Evolutionary conservation across 1,140 invertebrate species (phyloP).

Genomic region (Drosophila santomea): DNA sequence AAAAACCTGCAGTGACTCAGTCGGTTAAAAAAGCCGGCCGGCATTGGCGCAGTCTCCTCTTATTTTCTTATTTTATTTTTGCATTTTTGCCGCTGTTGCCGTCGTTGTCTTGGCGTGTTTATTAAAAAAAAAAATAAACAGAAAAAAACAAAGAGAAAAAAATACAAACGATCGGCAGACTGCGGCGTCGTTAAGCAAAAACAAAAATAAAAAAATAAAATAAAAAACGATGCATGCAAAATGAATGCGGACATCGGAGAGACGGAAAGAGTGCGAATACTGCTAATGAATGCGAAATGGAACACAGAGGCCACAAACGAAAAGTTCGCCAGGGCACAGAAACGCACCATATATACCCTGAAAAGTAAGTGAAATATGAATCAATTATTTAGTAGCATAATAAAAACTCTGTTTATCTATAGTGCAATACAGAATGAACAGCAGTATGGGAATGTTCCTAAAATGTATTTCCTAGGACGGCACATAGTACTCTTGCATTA

Average conservation of each 20-base stretch:
- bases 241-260: slow-evolving; percentile 51
- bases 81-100: slow-evolving; percentile 6
- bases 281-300: slow-evolving; percentile 79
- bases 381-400: no score
- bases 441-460: no score
- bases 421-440: background rate
- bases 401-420: no score
- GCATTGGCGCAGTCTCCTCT: slow-evolving; percentile 49
- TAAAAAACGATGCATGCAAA: slow-evolving; percentile 67
- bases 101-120: slow-evolving; percentile 57
- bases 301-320: slow-evolving; percentile 46
- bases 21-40: slow-evolving; percentile 78
- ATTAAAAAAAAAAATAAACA: slow-evolving; percentile 30
- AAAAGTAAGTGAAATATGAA: background rate
- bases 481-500: no score
- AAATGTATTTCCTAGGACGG: no score
- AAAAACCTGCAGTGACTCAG: slow-evolving; percentile 70
- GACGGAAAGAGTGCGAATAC: slow-evolving; percentile 56
- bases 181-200: slow-evolving; percentile 28
- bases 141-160: slow-evolving; percentile 12
- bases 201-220: slow-evolving; percentile 1
- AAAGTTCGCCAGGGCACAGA: background rate
- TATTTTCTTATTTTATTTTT: slow-evolving; percentile 28
- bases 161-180: slow-evolving; percentile 34
- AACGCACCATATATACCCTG: slow-evolving; percentile 20